These are phyloP conservation scores for Rhizoglyphus robini DNA, from an alignment of 1,140 invertebrate genomes.

Conservation along the genomic window DNA sequence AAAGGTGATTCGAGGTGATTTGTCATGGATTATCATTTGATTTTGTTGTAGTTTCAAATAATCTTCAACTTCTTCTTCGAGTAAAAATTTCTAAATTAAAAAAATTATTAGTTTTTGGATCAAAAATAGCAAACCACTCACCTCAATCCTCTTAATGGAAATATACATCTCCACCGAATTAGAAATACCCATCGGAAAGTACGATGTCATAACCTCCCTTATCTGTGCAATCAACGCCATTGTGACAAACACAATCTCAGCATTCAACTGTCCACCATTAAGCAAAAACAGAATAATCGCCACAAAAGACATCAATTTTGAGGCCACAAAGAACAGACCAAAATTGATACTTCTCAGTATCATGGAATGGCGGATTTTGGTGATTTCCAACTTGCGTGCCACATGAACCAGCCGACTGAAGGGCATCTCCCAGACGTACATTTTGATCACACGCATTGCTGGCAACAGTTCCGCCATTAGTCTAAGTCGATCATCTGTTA, in stretches of 20 bases:
- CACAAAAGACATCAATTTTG: slow-evolving; percentile 54
- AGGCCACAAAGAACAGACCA: slow-evolving; percentile 34
- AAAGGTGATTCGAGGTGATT: no score
- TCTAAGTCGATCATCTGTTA: slow-evolving; percentile 66
- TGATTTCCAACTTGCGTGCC: background rate
- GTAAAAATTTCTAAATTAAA: slow-evolving; percentile 68
- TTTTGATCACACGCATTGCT: no score
- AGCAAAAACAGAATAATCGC: slow-evolving; percentile 54
- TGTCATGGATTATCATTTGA: no score
- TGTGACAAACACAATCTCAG: no score
- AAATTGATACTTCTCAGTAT: slow-evolving; percentile 52
- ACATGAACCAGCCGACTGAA: background rate
- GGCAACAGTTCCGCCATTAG: no score
- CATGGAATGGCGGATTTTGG: background rate
- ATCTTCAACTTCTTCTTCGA: slow-evolving; percentile 46
- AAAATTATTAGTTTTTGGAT: background rate
- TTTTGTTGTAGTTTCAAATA: slow-evolving; percentile 34
- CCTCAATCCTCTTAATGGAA: slow-evolving; percentile 45
- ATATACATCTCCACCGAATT: slow-evolving; percentile 38
- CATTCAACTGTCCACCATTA: slow-evolving; percentile 55
- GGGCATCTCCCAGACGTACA: slow-evolving; percentile 3
- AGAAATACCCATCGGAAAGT: slow-evolving; percentile 55
- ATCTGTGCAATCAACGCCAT: slow-evolving; percentile 53
- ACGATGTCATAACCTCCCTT: slow-evolving; percentile 50
- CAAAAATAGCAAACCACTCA: background rate